Base-by-base conservation (phyloP, 1,140 invertebrate genomes). In the Nilaparvata lugens region DNA sequence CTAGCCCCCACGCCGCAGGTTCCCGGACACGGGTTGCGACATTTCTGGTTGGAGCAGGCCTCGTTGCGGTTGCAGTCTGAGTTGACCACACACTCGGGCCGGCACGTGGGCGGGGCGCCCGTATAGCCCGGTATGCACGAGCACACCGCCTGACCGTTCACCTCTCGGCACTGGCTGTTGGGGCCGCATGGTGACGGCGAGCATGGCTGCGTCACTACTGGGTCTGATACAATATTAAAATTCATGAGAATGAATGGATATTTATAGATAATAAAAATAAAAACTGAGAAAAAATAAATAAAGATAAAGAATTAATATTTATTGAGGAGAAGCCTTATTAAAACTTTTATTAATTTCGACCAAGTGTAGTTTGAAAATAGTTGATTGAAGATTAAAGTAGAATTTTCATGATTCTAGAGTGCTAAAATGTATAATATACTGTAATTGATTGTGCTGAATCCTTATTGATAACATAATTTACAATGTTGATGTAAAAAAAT, bases 31-130 rank as follows among this genome's bases (percentile, higher is more conserved):
- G 86, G 85, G 73, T 88, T 82, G 48, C 76, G 74, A 72, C 86
- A 88, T 74, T 83, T 84, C 68, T 85, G 78, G 64, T 81, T 81
- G 38, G 84, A 81, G 69, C 87, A 89, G 4, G 85, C 85, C 66
- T 76, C 74, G 60, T 79, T 79, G 61, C 79, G 80, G 24, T 79
- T 70, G 72, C 87, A 89, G 67, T 88, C 86, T 0, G 84, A 76
- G 71, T 87, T 85, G 16, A 86, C 80, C 4, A 79, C 77, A 74
- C 87, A 89, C 71, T 89, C 87, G 28, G 86, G 84, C 66, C 82
- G 76, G 65, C 86, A 88, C 66, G 83, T 84, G 24, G 85, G 86
- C 61, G 86, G 84, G 61, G 74, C 80, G 54, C 87, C 87, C n/a
- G 82, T 74, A 65, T 84, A 88, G 38, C 75, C 82, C 13, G 54